Conservation (phyloP, 2,797 vertebrate genomes). For the Chloroceryle amazona region DNA sequence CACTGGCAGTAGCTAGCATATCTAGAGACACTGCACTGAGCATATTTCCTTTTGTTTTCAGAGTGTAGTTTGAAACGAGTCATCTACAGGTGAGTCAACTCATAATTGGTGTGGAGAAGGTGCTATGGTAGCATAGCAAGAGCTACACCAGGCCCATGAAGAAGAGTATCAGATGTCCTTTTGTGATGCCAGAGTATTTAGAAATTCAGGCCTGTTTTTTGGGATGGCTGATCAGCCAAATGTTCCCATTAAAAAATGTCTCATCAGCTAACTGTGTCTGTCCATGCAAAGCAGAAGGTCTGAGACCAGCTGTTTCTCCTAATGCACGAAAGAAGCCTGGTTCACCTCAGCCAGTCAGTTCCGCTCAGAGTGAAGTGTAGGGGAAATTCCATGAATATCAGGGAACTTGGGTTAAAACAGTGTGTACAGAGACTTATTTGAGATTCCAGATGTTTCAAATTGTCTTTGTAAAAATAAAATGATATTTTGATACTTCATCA, state of each 20-base stretch:
- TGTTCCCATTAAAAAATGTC: background rate
- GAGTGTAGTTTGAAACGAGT: background rate
- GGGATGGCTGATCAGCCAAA: background rate
- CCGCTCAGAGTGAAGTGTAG: background rate
- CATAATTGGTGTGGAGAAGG: background rate
- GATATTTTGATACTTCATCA: slow-evolving; percentile 3
- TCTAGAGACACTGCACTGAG: background rate
- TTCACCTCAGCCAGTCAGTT: slow-evolving; percentile 14
- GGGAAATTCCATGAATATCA: slow-evolving; percentile 40
- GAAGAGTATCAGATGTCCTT: background rate
- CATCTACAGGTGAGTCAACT: background rate
- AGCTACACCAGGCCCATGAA: background rate
- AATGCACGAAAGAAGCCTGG: background rate
- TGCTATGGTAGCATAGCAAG: background rate
- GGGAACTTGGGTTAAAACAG: background rate
- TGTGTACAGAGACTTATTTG: background rate
- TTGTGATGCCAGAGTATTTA: background rate
- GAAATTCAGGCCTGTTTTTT: background rate
- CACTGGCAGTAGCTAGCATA: background rate
- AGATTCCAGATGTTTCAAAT: slow-evolving; percentile 56
- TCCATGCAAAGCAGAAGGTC: background rate
- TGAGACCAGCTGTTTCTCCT: slow-evolving; percentile 30
- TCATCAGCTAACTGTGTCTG: background rate
- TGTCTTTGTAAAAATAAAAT: slow-evolving; percentile 16
- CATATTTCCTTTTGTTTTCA: background rate